Conservation (phyloP, 2,888 invertebrate genomes). For the Trichacis sp. region DNA sequence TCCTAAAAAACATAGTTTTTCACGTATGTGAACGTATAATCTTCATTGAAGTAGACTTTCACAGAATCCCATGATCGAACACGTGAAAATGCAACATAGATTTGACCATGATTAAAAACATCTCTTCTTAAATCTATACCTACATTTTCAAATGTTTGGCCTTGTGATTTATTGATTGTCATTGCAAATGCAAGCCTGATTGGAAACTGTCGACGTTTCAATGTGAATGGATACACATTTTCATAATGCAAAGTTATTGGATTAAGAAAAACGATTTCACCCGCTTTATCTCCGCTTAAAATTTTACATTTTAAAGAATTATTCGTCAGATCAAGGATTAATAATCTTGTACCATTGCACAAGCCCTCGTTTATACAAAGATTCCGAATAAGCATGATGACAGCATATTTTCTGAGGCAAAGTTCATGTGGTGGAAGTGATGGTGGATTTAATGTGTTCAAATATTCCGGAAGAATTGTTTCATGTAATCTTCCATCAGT, state of each 20-base stretch:
- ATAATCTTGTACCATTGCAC: slow-evolving; percentile 44
- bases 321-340: slow-evolving; percentile 29
- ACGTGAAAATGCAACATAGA: slow-evolving; percentile 39
- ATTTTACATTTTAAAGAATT: slow-evolving; percentile 39
- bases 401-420: slow-evolving; percentile 27
- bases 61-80: slow-evolving; percentile 36
- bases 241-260: no score
- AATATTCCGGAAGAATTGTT: no score
- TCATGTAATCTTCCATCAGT: slow-evolving; percentile 8
- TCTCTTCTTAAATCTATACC: slow-evolving; percentile 39
- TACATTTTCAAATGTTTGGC: no score
- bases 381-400: no score
- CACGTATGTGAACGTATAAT: no score
- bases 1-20: no score
- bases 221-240: slow-evolving; percentile 29
- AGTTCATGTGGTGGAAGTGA: slow-evolving; percentile 35
- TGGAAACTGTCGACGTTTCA: slow-evolving; percentile 37
- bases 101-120: no score
- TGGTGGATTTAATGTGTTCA: slow-evolving; percentile 23
- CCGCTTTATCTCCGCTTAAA: slow-evolving; percentile 34
- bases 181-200: slow-evolving; percentile 41
- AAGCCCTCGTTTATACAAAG: slow-evolving; percentile 36
- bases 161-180: slow-evolving; percentile 43
- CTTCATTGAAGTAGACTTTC: no score
- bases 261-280: no score